phyloP scores from a whole-genome alignment of 2,113 vertebrate species.

The Amblyornis subalaris region DNA sequence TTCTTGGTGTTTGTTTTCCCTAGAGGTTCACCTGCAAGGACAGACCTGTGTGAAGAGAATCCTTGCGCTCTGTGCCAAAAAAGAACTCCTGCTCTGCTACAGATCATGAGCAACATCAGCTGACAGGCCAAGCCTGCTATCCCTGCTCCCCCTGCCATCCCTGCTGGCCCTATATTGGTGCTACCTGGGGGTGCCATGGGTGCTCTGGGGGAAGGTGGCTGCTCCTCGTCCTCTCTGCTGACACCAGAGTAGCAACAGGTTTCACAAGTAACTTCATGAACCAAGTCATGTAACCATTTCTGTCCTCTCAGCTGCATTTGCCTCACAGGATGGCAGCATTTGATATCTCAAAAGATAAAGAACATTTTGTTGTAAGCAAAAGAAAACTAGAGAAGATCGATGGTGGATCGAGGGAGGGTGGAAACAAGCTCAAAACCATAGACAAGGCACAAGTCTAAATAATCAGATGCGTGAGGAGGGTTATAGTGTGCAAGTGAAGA shows the following conservation, averaged over 20 bases:
- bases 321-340: not conserved
- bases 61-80: not conserved
- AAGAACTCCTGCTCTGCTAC: not conserved
- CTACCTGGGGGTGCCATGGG: not conserved
- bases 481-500: not conserved
- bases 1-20: not conserved
- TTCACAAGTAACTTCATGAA: not conserved
- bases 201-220: not conserved
- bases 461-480: not conserved
- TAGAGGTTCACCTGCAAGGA: not conserved
- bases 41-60: not conserved
- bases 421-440: slow-evolving; percentile 2
- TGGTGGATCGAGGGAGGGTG: not conserved
- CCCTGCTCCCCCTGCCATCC: not conserved
- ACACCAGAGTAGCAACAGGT: not conserved
- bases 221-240: not conserved
- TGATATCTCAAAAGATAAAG: slow-evolving; percentile 22
- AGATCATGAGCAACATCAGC: not conserved
- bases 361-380: not conserved
- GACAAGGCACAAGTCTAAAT: slow-evolving; percentile 9
- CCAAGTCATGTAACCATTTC: not conserved
- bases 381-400: not conserved
- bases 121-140: not conserved
- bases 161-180: rapidly evolving
- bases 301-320: not conserved